Evolutionary conservation across 2,113 vertebrate genomes (phyloP).

Genomic region (Leuciscus idus): DNA sequence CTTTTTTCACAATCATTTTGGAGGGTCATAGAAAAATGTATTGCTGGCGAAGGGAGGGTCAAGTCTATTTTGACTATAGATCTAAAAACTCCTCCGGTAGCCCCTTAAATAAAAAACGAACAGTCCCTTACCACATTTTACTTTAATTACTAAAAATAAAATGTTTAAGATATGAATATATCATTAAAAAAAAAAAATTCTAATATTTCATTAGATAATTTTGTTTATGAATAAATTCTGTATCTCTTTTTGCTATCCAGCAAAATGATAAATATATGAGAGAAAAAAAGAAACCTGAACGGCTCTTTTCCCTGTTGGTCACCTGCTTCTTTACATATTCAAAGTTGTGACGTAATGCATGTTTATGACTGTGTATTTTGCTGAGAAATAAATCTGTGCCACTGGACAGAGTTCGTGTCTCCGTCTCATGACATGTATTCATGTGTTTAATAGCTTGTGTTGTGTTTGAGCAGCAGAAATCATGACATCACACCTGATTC

Average conservation of each 20-base stretch:
- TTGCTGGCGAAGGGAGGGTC: no score
- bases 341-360: not conserved
- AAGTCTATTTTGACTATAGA: no score
- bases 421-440: not conserved
- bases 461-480: not conserved
- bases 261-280: not conserved
- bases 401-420: not conserved
- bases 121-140: not conserved
- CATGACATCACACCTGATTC: slow-evolving; percentile 80
- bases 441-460: not conserved
- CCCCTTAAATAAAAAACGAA: no score
- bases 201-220: not conserved
- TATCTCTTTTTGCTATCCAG: not conserved
- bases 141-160: not conserved
- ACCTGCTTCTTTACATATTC: slow-evolving; percentile 16
- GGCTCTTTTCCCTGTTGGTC: not conserved
- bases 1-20: no score
- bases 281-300: not conserved
- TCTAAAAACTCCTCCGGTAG: no score
- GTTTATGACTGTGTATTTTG: not conserved
- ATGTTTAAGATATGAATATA: not conserved
- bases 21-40: no score
- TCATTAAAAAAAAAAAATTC: not conserved
- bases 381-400: not conserved
- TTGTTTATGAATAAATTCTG: not conserved